Evolutionary conservation across 2,888 invertebrate genomes (phyloP), one percentile per base, ranked within the genome.

Genomic region (Dilophus febrilis): DNA sequence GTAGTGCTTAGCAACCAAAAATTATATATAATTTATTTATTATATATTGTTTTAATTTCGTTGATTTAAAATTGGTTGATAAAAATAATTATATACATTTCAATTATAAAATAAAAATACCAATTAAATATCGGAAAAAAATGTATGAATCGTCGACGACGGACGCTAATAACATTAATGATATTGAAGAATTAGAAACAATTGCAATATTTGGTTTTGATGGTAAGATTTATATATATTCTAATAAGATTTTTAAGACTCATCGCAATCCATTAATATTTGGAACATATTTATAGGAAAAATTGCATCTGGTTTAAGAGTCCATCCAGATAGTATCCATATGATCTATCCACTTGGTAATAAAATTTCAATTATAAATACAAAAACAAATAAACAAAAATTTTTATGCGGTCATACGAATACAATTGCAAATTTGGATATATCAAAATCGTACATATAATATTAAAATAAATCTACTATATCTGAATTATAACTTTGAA

Each of bases 401-500:
- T 86, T 86, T 56, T 66, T 88, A 19, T 71, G 72, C 17, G 87
- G 86, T 0, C 88, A 88, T 51, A 75, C 79, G 1, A 83, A 86
- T 57, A 72, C 73, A 22, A 77, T 88, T 36, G 79, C 84, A 0
- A 72, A 83, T 2, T 65, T 88, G 17, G 78, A 80, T 36, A 58
- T 87, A 11, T 91, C 92, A 10, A 66, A 68, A 1, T 64, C 60
- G 56, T 55, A 45, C 5, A 29, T 7, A 16, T 27, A 17, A 12
- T 28, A 11, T 35, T 35, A 11, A 31, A 30, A 35, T 10, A 27
- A 17, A 2, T 13, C 4, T 36, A 28, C 10, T 18, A 13, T 34
- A 38, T 37, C 31, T 13, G n/a, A 37, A 22, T 35, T 12, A 7
- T 4, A 22, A 12, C 3, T 11, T 34, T 31, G 22, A 10, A 34